Percentiles rank a stretch among this genome's conserved stretches.
These are phyloP conservation scores for Gavia stellata DNA, from an alignment of 2,113 vertebrate species.

Conservation along the genomic window DNA sequence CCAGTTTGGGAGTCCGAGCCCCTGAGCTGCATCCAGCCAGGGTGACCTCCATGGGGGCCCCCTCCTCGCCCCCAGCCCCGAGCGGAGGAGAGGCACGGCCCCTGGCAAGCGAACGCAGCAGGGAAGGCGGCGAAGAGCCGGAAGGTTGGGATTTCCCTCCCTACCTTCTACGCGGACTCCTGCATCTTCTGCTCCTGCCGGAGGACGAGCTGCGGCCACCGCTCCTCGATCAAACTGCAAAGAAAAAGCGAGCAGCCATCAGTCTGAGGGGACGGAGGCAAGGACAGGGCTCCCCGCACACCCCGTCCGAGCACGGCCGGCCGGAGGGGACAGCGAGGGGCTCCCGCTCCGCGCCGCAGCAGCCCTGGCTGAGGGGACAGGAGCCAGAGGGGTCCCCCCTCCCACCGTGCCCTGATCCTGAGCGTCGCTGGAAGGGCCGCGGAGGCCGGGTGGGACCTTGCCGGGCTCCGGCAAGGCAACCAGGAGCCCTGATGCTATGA, in stretches of 20 bases:
- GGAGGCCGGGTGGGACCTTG: neutral
- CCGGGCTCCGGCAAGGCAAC: neutral
- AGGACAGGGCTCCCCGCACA: neutral
- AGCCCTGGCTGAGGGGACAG: neutral
- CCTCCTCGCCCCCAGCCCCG: neutral
- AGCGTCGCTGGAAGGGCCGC: neutral
- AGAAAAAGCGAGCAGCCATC: neutral
- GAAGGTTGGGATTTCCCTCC: neutral
- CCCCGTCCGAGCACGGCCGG: neutral
- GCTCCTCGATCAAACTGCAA: slow-evolving; percentile 14
- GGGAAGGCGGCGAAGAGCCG: neutral
- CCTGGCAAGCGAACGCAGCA: neutral
- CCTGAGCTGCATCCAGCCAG: neutral
- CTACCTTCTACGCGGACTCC: neutral
- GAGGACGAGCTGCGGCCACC: neutral
- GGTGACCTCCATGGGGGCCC: neutral
- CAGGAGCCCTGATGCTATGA: rapidly evolving
- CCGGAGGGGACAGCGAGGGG: neutral
- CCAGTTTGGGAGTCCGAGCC: neutral
- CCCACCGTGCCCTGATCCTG: neutral
- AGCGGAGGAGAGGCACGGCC: rapidly evolving
- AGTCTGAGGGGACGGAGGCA: neutral
- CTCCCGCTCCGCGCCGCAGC: neutral
- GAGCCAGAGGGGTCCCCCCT: neutral
- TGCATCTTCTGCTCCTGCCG: slow-evolving; percentile 27